Percentiles rank a stretch among this genome's conserved stretches.
Conservation (phyloP, 2,113 vertebrate species). For the Sylvietta virens region DNA sequence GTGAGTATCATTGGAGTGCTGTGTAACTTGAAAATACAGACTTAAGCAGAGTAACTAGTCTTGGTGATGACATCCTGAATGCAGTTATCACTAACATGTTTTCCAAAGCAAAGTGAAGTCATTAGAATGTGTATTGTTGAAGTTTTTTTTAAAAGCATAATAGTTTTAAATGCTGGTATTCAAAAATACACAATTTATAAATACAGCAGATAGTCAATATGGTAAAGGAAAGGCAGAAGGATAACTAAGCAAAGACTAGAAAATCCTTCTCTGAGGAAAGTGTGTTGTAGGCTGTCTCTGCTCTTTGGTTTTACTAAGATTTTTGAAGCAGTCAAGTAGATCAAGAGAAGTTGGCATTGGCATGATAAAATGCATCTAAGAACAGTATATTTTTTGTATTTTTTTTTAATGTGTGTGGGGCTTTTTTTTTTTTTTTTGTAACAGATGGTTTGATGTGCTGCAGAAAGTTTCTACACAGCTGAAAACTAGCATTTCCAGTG, state of each 20-base stretch:
- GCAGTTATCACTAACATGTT: background rate
- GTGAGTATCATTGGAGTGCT: background rate
- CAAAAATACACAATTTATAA: background rate
- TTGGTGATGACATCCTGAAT: background rate
- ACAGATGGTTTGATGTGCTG: slow-evolving; percentile 96
- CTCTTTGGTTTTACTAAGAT: background rate
- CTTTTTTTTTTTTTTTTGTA: background rate
- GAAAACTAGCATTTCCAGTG: slow-evolving; percentile 85
- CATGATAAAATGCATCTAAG: background rate
- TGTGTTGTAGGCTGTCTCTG: background rate
- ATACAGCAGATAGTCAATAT: background rate
- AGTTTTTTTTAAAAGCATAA: background rate
- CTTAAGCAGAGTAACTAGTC: background rate
- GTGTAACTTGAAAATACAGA: background rate
- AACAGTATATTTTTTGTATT: background rate
- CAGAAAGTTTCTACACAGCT: slow-evolving; percentile 92
- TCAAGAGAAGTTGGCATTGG: background rate
- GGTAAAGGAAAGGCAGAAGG: background rate
- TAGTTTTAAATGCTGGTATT: background rate
- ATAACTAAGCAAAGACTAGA: background rate
- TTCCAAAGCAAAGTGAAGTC: background rate
- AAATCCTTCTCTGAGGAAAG: background rate
- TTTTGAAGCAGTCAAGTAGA: background rate
- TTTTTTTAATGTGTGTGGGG: background rate
- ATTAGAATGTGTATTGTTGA: background rate